phyloP scores from a whole-genome alignment of 2,113 vertebrate genomes.

The Chitala chitala region DNA sequence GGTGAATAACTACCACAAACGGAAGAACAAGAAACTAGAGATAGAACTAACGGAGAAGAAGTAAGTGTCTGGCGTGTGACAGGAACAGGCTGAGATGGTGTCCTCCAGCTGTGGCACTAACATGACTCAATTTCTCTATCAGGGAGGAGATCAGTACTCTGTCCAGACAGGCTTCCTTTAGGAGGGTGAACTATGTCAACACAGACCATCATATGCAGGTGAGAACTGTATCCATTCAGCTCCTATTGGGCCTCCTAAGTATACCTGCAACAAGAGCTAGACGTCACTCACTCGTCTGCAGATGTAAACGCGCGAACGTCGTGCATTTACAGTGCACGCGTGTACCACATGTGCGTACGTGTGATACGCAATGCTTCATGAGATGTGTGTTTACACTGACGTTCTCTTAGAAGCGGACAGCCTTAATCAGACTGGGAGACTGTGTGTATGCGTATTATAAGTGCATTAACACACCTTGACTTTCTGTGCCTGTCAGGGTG shows the following conservation, averaged over 20 bases:
- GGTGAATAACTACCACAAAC: conserved; percentile 78
- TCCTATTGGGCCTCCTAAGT: not conserved
- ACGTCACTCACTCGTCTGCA: not conserved
- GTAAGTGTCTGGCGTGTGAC: conserved; percentile 54
- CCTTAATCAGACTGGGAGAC: too few species aligned
- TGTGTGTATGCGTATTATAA: too few species aligned
- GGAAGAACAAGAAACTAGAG: conserved; percentile 73
- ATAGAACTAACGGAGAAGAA: conserved; percentile 73
- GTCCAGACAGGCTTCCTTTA: conserved; percentile 79
- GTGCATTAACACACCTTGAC: not conserved
- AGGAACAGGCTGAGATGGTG: not conserved
- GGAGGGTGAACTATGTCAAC: conserved; percentile 73
- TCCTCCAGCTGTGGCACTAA: not conserved
- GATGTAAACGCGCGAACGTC: not conserved
- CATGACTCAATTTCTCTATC: conserved; percentile 3
- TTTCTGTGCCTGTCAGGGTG: conserved; percentile 50
- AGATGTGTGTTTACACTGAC: not conserved
- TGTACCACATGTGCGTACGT: not conserved
- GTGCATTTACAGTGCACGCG: not conserved
- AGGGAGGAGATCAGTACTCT: conserved; percentile 82
- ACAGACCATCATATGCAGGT: conserved; percentile 70
- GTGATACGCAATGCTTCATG: too few species aligned
- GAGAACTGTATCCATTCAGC: not conserved
- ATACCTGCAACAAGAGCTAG: not conserved
- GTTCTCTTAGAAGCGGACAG: too few species aligned